These are phyloP conservation scores for Helobdella robusta DNA, from an alignment of 2,888 invertebrate species.

Conservation along the genomic window DNA sequence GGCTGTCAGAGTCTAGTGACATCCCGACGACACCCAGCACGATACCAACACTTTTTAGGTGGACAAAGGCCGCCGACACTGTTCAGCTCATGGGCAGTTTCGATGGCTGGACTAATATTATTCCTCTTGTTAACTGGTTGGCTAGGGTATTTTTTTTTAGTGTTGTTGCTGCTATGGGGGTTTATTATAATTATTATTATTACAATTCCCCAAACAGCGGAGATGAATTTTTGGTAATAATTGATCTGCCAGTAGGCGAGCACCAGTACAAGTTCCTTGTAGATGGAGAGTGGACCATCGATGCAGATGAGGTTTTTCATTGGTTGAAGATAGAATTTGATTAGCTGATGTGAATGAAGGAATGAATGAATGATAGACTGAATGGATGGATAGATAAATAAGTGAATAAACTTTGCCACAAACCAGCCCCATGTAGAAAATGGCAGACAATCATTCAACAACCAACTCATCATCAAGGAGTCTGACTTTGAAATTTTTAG, in stretches of 20 bases:
- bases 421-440: slow-evolving; percentile 73
- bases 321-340: no score
- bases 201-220: slow-evolving; percentile 56
- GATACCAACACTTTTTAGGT: slow-evolving; percentile 25
- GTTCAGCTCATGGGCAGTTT: slow-evolving; percentile 24
- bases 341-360: no score
- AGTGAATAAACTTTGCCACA: neutral
- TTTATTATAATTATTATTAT: slow-evolving; percentile 5
- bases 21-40: slow-evolving; percentile 2
- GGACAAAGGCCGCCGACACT: slow-evolving; percentile 20
- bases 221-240: slow-evolving; percentile 91
- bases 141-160: neutral
- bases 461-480: slow-evolving; percentile 78
- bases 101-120: slow-evolving; percentile 18
- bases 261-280: slow-evolving; percentile 72
- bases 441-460: slow-evolving; percentile 79
- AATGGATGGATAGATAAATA: no score
- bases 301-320: slow-evolving; percentile 47
- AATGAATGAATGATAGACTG: no score
- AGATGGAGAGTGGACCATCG: slow-evolving; percentile 48
- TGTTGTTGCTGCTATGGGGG: neutral
- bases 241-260: slow-evolving; percentile 82
- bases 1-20: neutral
- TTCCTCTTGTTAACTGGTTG: slow-evolving; percentile 21
- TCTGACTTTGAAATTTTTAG: slow-evolving; percentile 95